phyloP scores from a whole-genome alignment of 1,140 invertebrate species.

The Aplysia californica region DNA sequence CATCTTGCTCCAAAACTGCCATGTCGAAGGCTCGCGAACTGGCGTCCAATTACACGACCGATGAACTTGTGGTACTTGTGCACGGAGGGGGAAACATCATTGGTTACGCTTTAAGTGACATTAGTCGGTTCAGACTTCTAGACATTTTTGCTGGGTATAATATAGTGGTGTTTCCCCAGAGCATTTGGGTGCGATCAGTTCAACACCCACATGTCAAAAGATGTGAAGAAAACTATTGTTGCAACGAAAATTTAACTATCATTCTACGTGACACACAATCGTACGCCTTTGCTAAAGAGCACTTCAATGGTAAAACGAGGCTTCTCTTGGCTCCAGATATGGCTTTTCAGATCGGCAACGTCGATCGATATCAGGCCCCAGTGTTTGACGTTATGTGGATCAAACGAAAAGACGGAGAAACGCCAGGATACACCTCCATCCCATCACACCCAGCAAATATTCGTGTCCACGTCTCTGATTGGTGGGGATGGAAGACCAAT shows the following conservation, averaged over 20 bases:
- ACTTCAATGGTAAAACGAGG: background rate
- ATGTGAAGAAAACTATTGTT: conserved; percentile 4
- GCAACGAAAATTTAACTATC: conserved; percentile 28
- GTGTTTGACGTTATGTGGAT: conserved; percentile 19
- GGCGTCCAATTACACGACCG: background rate
- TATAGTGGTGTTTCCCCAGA: conserved; percentile 29
- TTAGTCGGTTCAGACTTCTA: background rate
- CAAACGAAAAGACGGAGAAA: background rate
- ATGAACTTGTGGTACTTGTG: conserved; percentile 28
- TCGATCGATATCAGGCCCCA: conserved; percentile 1
- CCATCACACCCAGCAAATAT: background rate
- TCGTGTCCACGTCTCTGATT: conserved; percentile 6
- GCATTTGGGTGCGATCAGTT: conserved; percentile 13
- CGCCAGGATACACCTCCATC: background rate
- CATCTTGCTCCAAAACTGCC: background rate
- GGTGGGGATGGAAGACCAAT: conserved; percentile 11
- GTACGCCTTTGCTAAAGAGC: background rate
- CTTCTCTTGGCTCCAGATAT: conserved; percentile 21
- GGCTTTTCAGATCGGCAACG: conserved; percentile 24
- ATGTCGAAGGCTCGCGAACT: background rate
- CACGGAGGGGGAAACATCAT: conserved; percentile 35
- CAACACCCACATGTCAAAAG: background rate
- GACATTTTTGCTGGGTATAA: conserved; percentile 19
- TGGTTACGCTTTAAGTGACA: conserved; percentile 20
- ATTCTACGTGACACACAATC: conserved; percentile 29